phyloP scores from a whole-genome alignment of 2,797 vertebrate genomes.

The Miichthys miiuy region DNA sequence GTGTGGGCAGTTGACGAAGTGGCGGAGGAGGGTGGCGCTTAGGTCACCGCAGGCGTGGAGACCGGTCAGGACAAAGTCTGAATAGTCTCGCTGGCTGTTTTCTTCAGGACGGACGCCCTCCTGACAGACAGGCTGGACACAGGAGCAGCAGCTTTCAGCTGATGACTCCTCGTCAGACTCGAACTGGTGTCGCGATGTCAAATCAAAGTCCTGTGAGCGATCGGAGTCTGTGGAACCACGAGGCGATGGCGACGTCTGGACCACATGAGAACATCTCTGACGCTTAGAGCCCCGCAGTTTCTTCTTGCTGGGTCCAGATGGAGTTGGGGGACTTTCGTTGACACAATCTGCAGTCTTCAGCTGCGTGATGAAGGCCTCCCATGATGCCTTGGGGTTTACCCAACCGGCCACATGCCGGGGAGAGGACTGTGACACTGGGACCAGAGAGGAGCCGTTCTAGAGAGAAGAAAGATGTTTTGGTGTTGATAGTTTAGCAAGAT shows the following conservation, averaged over 20 bases:
- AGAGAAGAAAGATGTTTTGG: slow-evolving; percentile 16
- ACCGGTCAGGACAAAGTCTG: slow-evolving; percentile 87
- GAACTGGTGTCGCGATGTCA: neutral
- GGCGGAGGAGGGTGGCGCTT: slow-evolving; percentile 90
- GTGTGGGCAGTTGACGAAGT: slow-evolving; percentile 87
- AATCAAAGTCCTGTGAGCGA: neutral
- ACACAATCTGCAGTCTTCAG: slow-evolving; percentile 42
- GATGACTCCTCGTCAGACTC: neutral
- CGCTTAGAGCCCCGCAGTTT: slow-evolving; percentile 58
- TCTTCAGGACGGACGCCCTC: neutral
- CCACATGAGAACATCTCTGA: neutral
- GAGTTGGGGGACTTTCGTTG: slow-evolving; percentile 16
- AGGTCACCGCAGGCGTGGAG: slow-evolving; percentile 96
- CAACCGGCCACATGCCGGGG: slow-evolving; percentile 85
- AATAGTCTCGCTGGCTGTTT: neutral
- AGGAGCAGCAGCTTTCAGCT: neutral
- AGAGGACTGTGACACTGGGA: slow-evolving; percentile 40
- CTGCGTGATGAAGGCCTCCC: slow-evolving; percentile 86
- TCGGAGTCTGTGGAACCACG: slow-evolving; percentile 3
- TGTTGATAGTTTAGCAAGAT: neutral
- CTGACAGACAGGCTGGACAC: neutral
- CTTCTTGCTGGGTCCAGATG: slow-evolving; percentile 69
- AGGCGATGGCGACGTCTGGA: slow-evolving; percentile 1
- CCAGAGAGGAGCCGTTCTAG: slow-evolving; percentile 63
- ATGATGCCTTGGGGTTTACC: slow-evolving; percentile 87